Percentiles rank a stretch among this genome's conserved stretches.
phyloP scores from a whole-genome alignment of 2,113 vertebrate genomes.

The Muntiacus muntjak region DNA sequence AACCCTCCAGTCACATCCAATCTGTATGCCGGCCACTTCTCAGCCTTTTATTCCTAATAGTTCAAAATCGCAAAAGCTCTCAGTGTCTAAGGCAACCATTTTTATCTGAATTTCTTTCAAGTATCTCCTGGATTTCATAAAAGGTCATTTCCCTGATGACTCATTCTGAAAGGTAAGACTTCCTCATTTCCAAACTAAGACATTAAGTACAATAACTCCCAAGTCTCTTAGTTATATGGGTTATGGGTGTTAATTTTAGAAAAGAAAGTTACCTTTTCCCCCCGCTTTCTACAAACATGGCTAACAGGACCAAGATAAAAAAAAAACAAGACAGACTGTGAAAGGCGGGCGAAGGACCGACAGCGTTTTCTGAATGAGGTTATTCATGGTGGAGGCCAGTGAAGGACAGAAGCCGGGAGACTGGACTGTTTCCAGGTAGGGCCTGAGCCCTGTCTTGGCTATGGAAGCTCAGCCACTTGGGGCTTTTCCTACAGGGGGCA shows the following conservation, averaged over 20 bases:
- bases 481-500: not conserved
- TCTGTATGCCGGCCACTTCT: not conserved
- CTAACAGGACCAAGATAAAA: conserved; percentile 2
- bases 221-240: not conserved
- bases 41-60: not conserved
- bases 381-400: conserved; percentile 31
- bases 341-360: not conserved
- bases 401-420: not conserved
- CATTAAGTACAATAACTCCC: not conserved
- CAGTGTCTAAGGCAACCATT: not conserved
- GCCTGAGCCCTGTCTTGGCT: not conserved
- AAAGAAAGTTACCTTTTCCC: not conserved
- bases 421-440: conserved; percentile 26
- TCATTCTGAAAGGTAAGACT: not conserved
- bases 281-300: not conserved
- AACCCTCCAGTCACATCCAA: not conserved
- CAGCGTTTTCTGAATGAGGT: conserved; percentile 29
- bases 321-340: not conserved
- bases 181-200: not conserved
- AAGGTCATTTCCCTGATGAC: not conserved
- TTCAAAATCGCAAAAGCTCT: not conserved
- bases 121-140: not conserved
- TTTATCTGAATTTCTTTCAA: not conserved
- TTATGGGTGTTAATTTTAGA: not conserved
- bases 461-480: not conserved